Evolutionary conservation across 2,888 invertebrate species (phyloP), one percentile per base, ranked within the genome.

Genomic region (Carabus problematicus): DNA sequence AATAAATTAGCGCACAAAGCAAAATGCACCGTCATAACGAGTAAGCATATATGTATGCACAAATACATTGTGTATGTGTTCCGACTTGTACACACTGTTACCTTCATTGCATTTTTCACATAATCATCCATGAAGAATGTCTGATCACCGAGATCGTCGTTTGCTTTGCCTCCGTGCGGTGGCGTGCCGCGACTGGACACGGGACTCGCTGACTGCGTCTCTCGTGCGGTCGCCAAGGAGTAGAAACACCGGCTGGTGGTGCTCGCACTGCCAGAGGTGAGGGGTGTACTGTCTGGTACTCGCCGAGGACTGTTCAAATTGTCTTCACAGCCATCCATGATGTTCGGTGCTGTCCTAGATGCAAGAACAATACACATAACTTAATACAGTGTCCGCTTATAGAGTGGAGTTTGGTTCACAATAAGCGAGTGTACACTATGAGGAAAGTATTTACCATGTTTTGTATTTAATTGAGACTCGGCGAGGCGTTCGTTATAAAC

Each of bases 71-170:
- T n/a, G n/a, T n/a, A n/a, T n/a, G n/a, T n/a, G n/a, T n/a, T n/a
- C n/a, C n/a, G n/a, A n/a, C n/a, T n/a, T n/a, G n/a, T 29, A 29
- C 29, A 29, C 29, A n/a, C n/a, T n/a, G 29, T 75, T 78, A 90
- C 89, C 85, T 93, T 94, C 85, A 95, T 90, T 56, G 92, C 92
- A 77, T 95, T 94, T 75, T 91, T 91, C 16, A 94, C 88, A 79
- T 95, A 94, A 78, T 90, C 92, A 45, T 90, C 86, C 88, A 93
- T 92, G 79, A 90, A 91, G 80, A 93, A 94, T 68, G 91, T 91
- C 90, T 93, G 92, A 78, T 93, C 93, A 1, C 91, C 90, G 60
- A 88, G 84, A 75, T 92, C 92, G 70, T 87, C 88, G 39, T 74
- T 64, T 9, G 73, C 74, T 41, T 78, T 78, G 72, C 75, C 72